Evolutionary conservation across 2,888 invertebrate species (phyloP).

Genomic region (Macrosiphum euphorbiae): DNA sequence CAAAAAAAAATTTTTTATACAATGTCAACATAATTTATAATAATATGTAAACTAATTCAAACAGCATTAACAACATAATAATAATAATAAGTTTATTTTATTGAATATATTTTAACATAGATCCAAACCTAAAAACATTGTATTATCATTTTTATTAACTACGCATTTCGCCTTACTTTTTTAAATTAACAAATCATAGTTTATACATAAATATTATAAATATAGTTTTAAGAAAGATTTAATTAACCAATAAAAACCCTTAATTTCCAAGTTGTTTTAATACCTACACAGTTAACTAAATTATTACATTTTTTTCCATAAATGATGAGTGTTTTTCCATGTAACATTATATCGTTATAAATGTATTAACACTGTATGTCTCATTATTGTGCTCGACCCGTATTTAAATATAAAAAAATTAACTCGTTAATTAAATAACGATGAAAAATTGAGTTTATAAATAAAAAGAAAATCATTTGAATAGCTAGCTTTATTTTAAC

Average conservation of each 20-base stretch:
- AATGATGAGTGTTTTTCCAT: not conserved
- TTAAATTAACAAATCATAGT: not conserved
- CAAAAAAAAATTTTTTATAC: not conserved
- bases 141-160: not conserved
- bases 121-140: not conserved
- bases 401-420: not conserved
- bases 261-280: not conserved
- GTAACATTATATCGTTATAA: not conserved
- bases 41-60: not conserved
- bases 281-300: not conserved
- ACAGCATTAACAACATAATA: not conserved
- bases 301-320: not conserved
- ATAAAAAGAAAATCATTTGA: not conserved
- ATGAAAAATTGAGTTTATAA: not conserved
- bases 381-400: not conserved
- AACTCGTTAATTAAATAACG: not conserved
- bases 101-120: not conserved
- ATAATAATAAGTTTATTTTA: not conserved
- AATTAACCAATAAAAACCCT: not conserved
- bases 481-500: not conserved
- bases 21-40: not conserved
- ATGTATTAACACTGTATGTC: not conserved
- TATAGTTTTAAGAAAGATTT: not conserved
- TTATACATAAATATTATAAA: not conserved
- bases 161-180: not conserved